A percentile compares a stretch with the other conserved stretches of the same genome.
phyloP scores from a whole-genome alignment of 1,140 invertebrate species.

The Schmidtea mediterranea region DNA sequence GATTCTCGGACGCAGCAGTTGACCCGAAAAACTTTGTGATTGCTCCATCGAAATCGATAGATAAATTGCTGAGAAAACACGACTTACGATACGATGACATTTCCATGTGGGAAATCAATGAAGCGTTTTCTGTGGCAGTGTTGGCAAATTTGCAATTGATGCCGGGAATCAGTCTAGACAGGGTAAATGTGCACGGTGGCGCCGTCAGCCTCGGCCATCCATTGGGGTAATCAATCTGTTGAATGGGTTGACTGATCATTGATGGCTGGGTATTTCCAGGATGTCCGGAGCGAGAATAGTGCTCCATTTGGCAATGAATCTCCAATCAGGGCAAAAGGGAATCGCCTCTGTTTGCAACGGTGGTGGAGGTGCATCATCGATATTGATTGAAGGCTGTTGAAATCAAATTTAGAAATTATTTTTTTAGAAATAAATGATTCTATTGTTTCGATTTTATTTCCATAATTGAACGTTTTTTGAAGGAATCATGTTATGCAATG shows the following conservation, averaged over 20 bases:
- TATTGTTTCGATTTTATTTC: too few relatives aligned
- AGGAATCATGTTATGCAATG: too few relatives aligned
- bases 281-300: constrained; percentile 91
- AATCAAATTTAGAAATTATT: too few relatives aligned
- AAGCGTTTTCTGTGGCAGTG: constrained; percentile 87
- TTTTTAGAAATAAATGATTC: too few relatives aligned
- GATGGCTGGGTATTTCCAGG: constrained; percentile 27
- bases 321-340: constrained; percentile 66
- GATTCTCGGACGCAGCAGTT: constrained; percentile 71
- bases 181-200: constrained; percentile 83
- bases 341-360: constrained; percentile 91
- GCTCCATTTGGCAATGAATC: constrained; percentile 55
- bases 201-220: constrained; percentile 93
- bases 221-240: constrained; percentile 68
- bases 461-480: too few relatives aligned
- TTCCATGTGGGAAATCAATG: constrained; percentile 86
- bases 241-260: constrained; percentile 2
- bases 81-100: constrained; percentile 61
- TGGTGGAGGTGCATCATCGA: constrained; percentile 26
- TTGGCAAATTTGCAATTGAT: too few relatives aligned
- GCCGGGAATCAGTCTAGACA: too few relatives aligned
- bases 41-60: constrained; percentile 63
- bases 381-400: constrained; percentile 8
- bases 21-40: constrained; percentile 91
- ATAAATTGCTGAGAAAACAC: constrained; percentile 29